Base-by-base conservation (phyloP, 2,888 invertebrate species). In the Abrostola tripartita region DNA sequence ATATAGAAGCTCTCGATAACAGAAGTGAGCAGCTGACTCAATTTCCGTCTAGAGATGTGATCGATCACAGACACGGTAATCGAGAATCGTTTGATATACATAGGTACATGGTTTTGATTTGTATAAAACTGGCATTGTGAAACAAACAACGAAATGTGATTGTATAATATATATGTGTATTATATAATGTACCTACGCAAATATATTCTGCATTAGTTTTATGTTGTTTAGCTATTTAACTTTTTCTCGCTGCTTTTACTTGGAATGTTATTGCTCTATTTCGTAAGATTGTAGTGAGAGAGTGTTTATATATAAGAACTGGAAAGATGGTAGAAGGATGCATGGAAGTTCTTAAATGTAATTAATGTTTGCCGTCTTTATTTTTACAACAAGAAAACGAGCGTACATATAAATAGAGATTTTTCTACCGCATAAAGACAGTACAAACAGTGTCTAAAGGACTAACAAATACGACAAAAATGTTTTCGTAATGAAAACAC, bases 31-130 rank as follows among this genome's bases (percentile, higher is more conserved):
- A 79, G 79, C 78, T 72, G 65, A 88, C 83, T 85, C 86, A 86
- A 88, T 88, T 85, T 88, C 87, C 86, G 78, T 77, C 74, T 78
- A 73, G 75, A 81, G 75, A 85, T 82, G 81, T 84, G 87, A 88
- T 88, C 87, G 83, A 88, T 88, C 84, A 85, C 74, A 71, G 65
- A 55, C 74, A 67, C 65, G 60, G 66, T 75, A 73, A 76, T 71
- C 67, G 74, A 68, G 67, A 74, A 68, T 71, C 74, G 73, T 60
- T 64, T 57, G 51, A 36, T 74, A 68, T 58, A 64, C 9, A 6
- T 63, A n/a, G n/a, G n/a, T n/a, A 56, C 35, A 35, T 65, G 57
- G 55, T 40, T 10, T 47, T 70, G 70, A 65, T 70, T 65, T 59
- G 58, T 71, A 61, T 64, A 61, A 53, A 71, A 55, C 66, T 71